Percentiles rank a stretch among this genome's conserved stretches.
Conservation (phyloP, 2,888 invertebrate genomes). For the Morpho helenor region DNA sequence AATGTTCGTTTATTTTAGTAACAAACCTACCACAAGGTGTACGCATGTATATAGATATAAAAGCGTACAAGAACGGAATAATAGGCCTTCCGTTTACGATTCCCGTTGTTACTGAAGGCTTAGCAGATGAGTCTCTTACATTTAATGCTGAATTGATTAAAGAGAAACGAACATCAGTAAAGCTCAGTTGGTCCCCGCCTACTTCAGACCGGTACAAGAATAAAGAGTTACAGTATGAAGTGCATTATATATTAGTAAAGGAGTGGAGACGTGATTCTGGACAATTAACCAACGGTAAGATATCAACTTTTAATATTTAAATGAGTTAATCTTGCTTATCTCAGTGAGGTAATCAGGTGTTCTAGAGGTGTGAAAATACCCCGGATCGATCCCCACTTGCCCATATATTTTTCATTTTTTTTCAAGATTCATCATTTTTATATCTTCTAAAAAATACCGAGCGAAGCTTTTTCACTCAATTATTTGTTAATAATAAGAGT, state of each 20-base stretch:
- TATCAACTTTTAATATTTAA: background rate
- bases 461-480: too few relatives aligned
- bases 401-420: too few relatives aligned
- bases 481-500: too few relatives aligned
- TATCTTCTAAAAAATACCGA: too few relatives aligned
- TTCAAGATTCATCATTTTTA: background rate
- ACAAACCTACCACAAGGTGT: conserved; percentile 76
- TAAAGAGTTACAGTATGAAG: conserved; percentile 79
- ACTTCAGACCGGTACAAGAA: conserved; percentile 69
- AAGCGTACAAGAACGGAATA: conserved; percentile 79
- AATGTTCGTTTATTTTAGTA: conserved; percentile 51
- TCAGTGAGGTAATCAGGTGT: too few relatives aligned
- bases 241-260: conserved; percentile 80
- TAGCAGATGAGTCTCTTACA: conserved; percentile 70
- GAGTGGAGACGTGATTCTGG: conserved; percentile 44
- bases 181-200: conserved; percentile 83
- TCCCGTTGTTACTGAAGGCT: conserved; percentile 67
- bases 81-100: conserved; percentile 74
- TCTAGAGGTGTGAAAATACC: too few relatives aligned
- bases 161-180: conserved; percentile 80
- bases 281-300: conserved; percentile 79
- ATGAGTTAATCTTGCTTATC: too few relatives aligned
- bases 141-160: conserved; percentile 72
- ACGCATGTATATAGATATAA: conserved; percentile 76
- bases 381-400: too few relatives aligned